Base-by-base conservation (phyloP, 2,113 vertebrate genomes). In the Aegithalos caudatus region DNA sequence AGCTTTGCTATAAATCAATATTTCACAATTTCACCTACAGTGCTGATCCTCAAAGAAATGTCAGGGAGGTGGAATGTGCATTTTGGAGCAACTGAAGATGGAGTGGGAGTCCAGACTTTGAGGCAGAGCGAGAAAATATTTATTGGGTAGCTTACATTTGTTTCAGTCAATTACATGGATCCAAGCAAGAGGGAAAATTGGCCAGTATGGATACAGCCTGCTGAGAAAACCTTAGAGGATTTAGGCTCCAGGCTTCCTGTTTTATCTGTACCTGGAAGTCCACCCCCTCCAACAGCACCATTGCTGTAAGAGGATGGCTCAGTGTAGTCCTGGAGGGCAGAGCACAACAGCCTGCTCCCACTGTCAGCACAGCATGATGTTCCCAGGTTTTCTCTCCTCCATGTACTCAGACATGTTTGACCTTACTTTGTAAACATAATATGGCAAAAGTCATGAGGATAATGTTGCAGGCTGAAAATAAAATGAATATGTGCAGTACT, bases 351-450 rank as follows among this genome's bases (percentile, higher is more conserved):
- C 40, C 37, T 81, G 50, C 29, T 92, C 71, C 57, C 25, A 4
- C 62, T 65, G 54, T 7, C 88, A 66, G 23, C 35, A 69, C 5
- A 47, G 13, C n/a, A 66, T 83, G 35, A 4, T 33, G 31, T 53
- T 65, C 62, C 77, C n/a, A 72, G 18, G 18, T 61, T 85, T 19
- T 65, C 37, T 62, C 53, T 90, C 17, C 28, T 60, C 21, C n/a
- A 10, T 10, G 15, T 37, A 21, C 27, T 90, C 51, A 40, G 60
- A 51, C 9, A 13, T 60, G n/a, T 24, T 77, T 61, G 56, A 90
- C 82, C 76, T 92, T 92, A 47, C 51, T 73, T 78, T 83, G 51
- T 88, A 96, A 96, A 92, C 51, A 94, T 51, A 90, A 83, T 66
- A 70, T 44, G 51, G 64, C 33, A 95, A 92, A 93, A 93, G 76